These are phyloP conservation scores for Lasiurus cinereus DNA, from an alignment of 2,113 vertebrate genomes.

Conservation along the genomic window DNA sequence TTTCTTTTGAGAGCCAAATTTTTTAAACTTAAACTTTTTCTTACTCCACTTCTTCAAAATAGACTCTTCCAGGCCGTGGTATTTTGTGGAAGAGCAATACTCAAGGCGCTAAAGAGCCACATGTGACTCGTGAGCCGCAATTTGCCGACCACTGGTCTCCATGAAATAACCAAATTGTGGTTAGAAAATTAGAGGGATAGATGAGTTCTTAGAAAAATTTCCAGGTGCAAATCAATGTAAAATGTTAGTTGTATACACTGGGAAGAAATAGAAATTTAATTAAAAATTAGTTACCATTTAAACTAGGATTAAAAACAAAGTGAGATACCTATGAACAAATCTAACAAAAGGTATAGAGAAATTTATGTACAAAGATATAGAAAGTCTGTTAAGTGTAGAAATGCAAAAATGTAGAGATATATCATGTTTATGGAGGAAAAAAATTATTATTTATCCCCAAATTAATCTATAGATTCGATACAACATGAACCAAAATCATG, in stretches of 20 bases:
- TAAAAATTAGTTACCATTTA: not conserved
- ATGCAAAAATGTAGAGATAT: not conserved
- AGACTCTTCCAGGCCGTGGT: too few relatives aligned
- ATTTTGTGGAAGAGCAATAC: too few relatives aligned
- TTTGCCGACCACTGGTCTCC: not conserved
- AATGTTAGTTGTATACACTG: not conserved
- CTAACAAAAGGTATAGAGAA: not conserved
- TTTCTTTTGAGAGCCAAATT: too few relatives aligned
- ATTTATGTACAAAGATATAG: not conserved
- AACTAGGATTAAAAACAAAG: not conserved
- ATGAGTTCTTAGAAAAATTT: not conserved
- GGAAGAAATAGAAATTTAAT: not conserved
- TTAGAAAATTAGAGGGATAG: conserved; percentile 15
- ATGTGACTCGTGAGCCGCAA: too few relatives aligned
- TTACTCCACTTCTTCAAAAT: too few relatives aligned
- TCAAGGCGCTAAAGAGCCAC: too few relatives aligned
- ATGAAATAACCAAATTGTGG: not conserved
- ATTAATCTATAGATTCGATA: not conserved
- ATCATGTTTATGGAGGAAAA: not conserved
- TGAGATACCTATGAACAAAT: not conserved
- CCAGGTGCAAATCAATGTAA: not conserved
- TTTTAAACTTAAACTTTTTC: too few relatives aligned
- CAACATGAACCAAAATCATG: not conserved
- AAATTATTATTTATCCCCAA: not conserved
- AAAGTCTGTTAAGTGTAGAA: not conserved